Evolutionary conservation across 2,888 invertebrate genomes (phyloP).

Genomic region (Odiellus spinosus): DNA sequence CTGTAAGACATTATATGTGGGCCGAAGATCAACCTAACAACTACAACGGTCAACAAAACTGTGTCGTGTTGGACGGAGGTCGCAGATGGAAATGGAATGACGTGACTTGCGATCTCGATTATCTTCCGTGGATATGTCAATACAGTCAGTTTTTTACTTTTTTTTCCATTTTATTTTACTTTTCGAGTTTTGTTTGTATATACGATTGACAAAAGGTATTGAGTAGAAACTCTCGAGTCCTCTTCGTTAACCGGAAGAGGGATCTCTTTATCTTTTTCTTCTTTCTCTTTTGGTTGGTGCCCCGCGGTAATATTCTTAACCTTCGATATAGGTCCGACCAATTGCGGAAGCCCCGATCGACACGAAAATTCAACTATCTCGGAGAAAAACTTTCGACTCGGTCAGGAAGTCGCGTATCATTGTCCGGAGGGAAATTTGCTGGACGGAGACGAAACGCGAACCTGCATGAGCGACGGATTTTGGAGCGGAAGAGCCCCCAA

Average conservation of each 20-base stretch:
- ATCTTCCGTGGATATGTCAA: conserved; percentile 83
- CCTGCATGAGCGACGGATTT: conserved; percentile 55
- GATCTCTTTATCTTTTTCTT: background rate
- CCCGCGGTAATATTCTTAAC: background rate
- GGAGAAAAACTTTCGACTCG: conserved; percentile 35
- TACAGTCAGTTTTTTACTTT: conserved; percentile 18
- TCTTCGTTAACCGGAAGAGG: no score
- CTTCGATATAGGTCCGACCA: conserved; percentile 49
- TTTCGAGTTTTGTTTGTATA: no score
- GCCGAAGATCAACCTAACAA: conserved; percentile 89
- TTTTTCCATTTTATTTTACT: background rate
- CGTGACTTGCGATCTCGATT: conserved; percentile 82
- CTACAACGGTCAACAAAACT: conserved; percentile 87
- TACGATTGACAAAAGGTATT: no score
- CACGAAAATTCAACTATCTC: conserved; percentile 58
- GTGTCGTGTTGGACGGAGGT: conserved; percentile 80
- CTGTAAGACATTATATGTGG: conserved; percentile 43
- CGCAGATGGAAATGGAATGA: conserved; percentile 86
- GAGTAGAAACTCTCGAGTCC: no score
- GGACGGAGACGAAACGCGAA: conserved; percentile 48
- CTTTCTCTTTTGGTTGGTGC: background rate
- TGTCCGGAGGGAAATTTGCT: conserved; percentile 72
- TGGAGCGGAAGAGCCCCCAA: conserved; percentile 68
- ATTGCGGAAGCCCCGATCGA: conserved; percentile 73
- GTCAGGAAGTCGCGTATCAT: conserved; percentile 50